phyloP scores from a whole-genome alignment of 2,888 invertebrate genomes.

The Cactoblastis cactorum region DNA sequence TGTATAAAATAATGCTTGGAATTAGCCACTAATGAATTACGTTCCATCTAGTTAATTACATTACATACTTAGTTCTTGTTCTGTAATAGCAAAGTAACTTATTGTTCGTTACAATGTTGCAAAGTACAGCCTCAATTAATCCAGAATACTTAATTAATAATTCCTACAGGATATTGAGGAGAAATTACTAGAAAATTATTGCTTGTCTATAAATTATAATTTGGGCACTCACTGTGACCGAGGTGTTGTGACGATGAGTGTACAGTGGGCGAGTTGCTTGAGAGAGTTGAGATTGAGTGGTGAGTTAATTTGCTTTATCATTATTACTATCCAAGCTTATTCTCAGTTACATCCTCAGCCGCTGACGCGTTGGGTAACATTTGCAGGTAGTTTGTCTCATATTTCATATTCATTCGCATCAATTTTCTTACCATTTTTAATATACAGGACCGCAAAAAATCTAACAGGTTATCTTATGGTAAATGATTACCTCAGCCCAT shows the following conservation, averaged over 20 bases:
- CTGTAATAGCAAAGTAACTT: background rate
- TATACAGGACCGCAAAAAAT: too few relatives aligned
- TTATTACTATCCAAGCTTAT: background rate
- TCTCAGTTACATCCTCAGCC: too few relatives aligned
- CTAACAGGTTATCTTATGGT: too few relatives aligned
- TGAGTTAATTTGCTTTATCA: background rate
- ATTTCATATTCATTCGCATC: too few relatives aligned
- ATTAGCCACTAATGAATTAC: too few relatives aligned
- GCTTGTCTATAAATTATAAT: slow-evolving; percentile 26
- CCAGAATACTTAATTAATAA: background rate
- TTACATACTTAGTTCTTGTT: background rate
- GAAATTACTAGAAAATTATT: slow-evolving; percentile 26
- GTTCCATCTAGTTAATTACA: background rate
- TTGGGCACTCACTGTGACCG: slow-evolving; percentile 35
- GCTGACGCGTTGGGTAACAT: too few relatives aligned
- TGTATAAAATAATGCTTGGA: too few relatives aligned
- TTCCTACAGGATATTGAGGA: slow-evolving; percentile 21
- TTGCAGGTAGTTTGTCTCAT: too few relatives aligned
- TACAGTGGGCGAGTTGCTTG: slow-evolving; percentile 8
- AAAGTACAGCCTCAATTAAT: background rate
- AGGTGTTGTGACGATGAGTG: slow-evolving; percentile 29
- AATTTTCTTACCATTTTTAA: too few relatives aligned
- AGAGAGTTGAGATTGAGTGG: background rate
- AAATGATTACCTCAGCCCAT: too few relatives aligned
- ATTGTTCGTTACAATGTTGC: background rate